These are phyloP conservation scores for Diloba caeruleocephala DNA, from an alignment of 2,888 invertebrate genomes.

Conservation along the genomic window DNA sequence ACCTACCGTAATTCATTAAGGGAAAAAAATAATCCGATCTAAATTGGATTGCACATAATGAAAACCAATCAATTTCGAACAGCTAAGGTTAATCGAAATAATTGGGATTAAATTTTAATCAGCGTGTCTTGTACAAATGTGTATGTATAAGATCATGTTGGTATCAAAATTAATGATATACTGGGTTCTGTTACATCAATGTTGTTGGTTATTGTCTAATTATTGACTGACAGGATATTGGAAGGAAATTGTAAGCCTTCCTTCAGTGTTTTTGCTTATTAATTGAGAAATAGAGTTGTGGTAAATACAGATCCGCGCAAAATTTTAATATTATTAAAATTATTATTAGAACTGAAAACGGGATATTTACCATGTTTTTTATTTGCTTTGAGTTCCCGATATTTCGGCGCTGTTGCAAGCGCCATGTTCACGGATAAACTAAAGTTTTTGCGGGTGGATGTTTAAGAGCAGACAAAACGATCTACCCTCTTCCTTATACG, in stretches of 20 bases:
- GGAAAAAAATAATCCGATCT: slow-evolving; percentile 43
- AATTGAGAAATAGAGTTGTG: slow-evolving; percentile 5
- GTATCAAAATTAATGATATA: slow-evolving; percentile 45
- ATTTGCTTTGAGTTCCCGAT: no score
- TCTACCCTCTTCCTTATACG: no score
- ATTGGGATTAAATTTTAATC: slow-evolving; percentile 57
- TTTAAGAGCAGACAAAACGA: no score
- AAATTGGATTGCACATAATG: slow-evolving; percentile 46
- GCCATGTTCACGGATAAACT: no score
- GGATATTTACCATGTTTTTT: no score
- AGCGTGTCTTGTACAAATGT: slow-evolving; percentile 33
- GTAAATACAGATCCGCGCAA: no score
- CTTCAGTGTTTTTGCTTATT: not conserved
- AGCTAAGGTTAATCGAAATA: slow-evolving; percentile 46
- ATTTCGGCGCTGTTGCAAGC: no score
- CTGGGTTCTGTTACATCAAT: slow-evolving; percentile 16
- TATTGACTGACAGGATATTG: slow-evolving; percentile 32
- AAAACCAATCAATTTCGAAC: slow-evolving; percentile 48
- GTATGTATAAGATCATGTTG: slow-evolving; percentile 13
- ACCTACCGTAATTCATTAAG: slow-evolving; percentile 46
- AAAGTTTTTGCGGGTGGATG: no score
- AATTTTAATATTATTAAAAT: no score
- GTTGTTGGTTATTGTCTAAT: slow-evolving; percentile 20
- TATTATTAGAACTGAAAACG: no score
- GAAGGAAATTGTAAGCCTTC: slow-evolving; percentile 2